Evolutionary conservation across 2,888 invertebrate genomes (phyloP).

Genomic region (Zygothrica quintamaculata): DNA sequence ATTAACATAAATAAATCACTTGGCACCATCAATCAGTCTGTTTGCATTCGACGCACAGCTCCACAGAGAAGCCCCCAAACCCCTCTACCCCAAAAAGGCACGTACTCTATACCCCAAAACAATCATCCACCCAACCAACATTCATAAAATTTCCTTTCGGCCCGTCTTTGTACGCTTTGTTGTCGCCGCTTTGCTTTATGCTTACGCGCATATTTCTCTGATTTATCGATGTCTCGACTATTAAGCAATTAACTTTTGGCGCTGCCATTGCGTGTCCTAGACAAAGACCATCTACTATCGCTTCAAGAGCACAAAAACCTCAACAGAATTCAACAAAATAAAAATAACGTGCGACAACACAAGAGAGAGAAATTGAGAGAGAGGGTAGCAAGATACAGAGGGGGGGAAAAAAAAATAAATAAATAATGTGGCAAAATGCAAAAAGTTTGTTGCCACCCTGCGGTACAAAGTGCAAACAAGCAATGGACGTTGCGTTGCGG

Average conservation of each 20-base stretch:
- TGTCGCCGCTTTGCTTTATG: conserved; percentile 64
- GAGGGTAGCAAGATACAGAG: not conserved
- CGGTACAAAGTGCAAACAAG: conserved; percentile 61
- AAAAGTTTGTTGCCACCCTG: conserved; percentile 57
- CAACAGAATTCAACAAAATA: not conserved
- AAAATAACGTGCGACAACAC: not conserved
- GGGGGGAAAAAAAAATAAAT: conserved; percentile 17
- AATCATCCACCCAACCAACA: not conserved
- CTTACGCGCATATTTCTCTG: conserved; percentile 74
- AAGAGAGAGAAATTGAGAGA: conserved; percentile 4
- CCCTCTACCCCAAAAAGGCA: conserved; percentile 1
- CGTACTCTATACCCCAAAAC: not conserved
- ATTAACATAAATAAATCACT: conserved; percentile 80
- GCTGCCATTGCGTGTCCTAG: conserved; percentile 25
- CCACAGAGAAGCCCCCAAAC: conserved; percentile 30
- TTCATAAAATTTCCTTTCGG: conserved; percentile 32
- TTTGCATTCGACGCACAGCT: conserved; percentile 71
- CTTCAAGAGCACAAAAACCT: conserved; percentile 26
- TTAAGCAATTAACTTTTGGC: conserved; percentile 71
- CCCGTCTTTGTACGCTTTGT: conserved; percentile 48
- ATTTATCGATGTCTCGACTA: conserved; percentile 78
- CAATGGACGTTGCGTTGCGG: conserved; percentile 59
- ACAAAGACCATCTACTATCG: conserved; percentile 16
- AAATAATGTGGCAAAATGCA: conserved; percentile 55
- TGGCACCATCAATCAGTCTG: conserved; percentile 77